phyloP scores from a whole-genome alignment of 1,140 invertebrate species.

The Cydia pomonella region DNA sequence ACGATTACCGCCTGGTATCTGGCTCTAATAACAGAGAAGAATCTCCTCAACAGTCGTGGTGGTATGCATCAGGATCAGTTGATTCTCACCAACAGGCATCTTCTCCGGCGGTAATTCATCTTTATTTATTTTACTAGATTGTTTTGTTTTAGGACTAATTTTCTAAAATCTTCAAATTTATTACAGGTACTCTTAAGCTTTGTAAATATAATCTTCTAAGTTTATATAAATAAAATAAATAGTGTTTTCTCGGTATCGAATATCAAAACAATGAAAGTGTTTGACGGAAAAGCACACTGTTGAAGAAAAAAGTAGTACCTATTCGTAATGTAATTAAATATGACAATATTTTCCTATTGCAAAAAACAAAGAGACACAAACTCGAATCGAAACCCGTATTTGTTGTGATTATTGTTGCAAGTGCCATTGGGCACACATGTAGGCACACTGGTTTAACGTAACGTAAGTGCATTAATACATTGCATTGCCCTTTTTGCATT shows the following conservation, averaged over 20 bases:
- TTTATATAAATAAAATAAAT: too few species aligned
- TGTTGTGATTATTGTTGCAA: slow-evolving; percentile 23
- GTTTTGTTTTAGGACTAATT: not conserved
- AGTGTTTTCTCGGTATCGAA: too few species aligned
- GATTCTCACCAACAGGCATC: slow-evolving; percentile 66
- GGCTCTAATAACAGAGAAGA: slow-evolving; percentile 67
- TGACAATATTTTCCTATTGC: not conserved
- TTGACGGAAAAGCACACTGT: too few species aligned
- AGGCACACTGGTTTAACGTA: not conserved
- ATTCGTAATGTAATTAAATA: too few species aligned
- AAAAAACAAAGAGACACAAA: not conserved
- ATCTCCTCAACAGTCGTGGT: slow-evolving; percentile 72
- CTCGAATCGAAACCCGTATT: not conserved
- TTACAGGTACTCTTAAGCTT: too few species aligned
- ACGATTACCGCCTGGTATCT: slow-evolving; percentile 73
- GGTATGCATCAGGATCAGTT: slow-evolving; percentile 68
- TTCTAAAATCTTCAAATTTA: too few species aligned
- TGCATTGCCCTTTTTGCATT: too few species aligned
- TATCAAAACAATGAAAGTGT: too few species aligned
- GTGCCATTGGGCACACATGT: not conserved
- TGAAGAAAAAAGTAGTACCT: too few species aligned
- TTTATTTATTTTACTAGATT: not conserved
- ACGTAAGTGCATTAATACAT: not conserved
- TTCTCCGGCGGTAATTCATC: slow-evolving; percentile 64
- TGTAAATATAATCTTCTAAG: too few species aligned